Evolutionary conservation across 1,140 invertebrate genomes (phyloP).

Genomic region (Zeugodacus cucurbitae): DNA sequence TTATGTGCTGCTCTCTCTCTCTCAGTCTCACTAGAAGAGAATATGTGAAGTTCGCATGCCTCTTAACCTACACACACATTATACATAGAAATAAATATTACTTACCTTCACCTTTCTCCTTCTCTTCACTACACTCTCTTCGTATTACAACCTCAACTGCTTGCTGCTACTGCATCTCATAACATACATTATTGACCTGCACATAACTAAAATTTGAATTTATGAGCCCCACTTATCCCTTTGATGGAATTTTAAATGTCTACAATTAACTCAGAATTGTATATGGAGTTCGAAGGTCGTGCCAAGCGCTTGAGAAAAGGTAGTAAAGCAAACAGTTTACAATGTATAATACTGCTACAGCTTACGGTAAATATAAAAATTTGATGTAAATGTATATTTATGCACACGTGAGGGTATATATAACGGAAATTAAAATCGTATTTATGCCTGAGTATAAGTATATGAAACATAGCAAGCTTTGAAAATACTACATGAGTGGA

Average conservation of each 20-base stretch:
- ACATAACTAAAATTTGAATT: not conserved
- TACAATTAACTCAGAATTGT: not conserved
- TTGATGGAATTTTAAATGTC: constrained; percentile 25
- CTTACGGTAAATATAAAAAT: not conserved
- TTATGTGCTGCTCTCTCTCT: not conserved
- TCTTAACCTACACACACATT: too few relatives aligned
- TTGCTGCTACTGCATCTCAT: not conserved
- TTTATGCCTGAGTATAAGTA: not conserved
- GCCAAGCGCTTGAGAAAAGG: not conserved
- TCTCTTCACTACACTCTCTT: not conserved
- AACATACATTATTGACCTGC: not conserved
- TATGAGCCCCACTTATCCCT: constrained; percentile 19
- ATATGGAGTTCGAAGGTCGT: not conserved
- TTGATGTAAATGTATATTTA: not conserved
- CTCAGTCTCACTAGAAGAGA: not conserved
- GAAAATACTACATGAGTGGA: too few relatives aligned
- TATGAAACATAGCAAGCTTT: not conserved
- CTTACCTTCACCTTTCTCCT: not conserved
- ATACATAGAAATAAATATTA: not conserved
- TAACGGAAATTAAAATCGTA: not conserved
- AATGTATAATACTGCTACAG: not conserved
- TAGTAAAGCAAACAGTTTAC: not conserved
- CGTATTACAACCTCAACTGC: too few relatives aligned
- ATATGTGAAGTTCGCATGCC: not conserved
- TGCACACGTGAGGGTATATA: too few relatives aligned